Evolutionary conservation across 2,113 vertebrate genomes (phyloP), one percentile per base, ranked within the genome.

Genomic region (Ivindomyrus marchei): DNA sequence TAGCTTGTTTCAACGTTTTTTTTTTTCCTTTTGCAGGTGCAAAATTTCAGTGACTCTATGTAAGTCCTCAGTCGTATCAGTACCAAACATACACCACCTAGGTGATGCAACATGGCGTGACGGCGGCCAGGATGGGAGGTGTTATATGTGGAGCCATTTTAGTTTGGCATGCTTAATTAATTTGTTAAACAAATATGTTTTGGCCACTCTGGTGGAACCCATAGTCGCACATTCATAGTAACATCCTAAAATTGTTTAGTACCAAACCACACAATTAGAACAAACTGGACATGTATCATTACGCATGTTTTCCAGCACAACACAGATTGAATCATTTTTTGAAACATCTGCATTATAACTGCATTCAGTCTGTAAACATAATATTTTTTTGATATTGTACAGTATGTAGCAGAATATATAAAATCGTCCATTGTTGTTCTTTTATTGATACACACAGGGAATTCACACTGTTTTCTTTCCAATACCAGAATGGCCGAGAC

Each of bases 401-500:
- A 31, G 31, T 31, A 17, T 36, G 36, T 77, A 42, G 6, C 31
- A 42, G 36, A 80, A 39, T 80, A 42, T 80, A 17, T 19, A 80
- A 77, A 17, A 77, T 31, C 70, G 3, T 27, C n/a, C 9, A 62
- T 62, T 13, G 36, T 77, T 36, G 36, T 80, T 42, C 27, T 11
- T 74, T 31, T 74, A 74, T 31, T 80, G 17, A 80, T 80, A 17
- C 0, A n/a, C 74, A 80, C 31, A 8, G 15, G 36, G 17, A 80
- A 80, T 80, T 85, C 46, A 85, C 27, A 49, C 7, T 15, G 9
- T 45, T 49, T 42, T 24, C 50, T 77, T 62, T 74, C 85, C 56
- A 80, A 90, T 93, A 88, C 24, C 89, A 90, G 1, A 1, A 94
- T 94, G 93, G 92, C 91, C n/a, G 31, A 1, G 36, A 42, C 36